These are phyloP conservation scores for Monochamus alternatus DNA, from an alignment of 2,888 invertebrate species.

Conservation along the genomic window DNA sequence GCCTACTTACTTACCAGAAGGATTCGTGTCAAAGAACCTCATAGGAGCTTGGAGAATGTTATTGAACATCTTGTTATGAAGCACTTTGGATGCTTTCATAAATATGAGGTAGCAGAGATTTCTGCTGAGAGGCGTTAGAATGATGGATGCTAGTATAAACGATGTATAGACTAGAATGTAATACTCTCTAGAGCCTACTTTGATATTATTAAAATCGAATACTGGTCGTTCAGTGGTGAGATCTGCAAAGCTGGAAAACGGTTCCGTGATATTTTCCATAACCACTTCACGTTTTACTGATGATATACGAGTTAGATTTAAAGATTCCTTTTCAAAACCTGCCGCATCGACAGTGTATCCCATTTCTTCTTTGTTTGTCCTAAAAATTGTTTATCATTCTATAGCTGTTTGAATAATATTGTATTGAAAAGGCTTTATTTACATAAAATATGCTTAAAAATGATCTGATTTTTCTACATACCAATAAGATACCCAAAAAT, in stretches of 20 bases:
- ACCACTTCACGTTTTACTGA: background rate
- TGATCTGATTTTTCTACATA: conserved; percentile 64
- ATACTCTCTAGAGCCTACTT: conserved; percentile 31
- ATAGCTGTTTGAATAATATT: no score
- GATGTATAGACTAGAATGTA: conserved; percentile 75
- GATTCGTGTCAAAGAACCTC: conserved; percentile 88
- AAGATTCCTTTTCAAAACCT: background rate
- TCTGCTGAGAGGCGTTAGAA: conserved; percentile 78
- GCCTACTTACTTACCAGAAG: conserved; percentile 75
- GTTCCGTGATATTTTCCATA: background rate
- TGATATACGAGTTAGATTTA: background rate
- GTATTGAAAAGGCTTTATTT: no score
- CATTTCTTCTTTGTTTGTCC: conserved; percentile 71
- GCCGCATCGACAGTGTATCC: conserved; percentile 34
- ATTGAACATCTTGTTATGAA: conserved; percentile 87
- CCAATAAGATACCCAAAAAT: conserved; percentile 87
- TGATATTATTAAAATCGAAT: background rate
- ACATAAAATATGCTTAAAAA: background rate
- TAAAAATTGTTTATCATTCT: conserved; percentile 49
- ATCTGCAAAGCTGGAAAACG: conserved; percentile 4
- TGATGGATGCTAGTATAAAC: conserved; percentile 74
- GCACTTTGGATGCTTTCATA: conserved; percentile 81
- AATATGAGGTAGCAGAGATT: conserved; percentile 81
- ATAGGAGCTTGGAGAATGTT: conserved; percentile 83
- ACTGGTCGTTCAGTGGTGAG: background rate